A percentile compares a stretch with the other conserved stretches of the same genome.
phyloP scores from a whole-genome alignment of 2,113 vertebrate genomes.

The Heterotilapia buettikoferi region DNA sequence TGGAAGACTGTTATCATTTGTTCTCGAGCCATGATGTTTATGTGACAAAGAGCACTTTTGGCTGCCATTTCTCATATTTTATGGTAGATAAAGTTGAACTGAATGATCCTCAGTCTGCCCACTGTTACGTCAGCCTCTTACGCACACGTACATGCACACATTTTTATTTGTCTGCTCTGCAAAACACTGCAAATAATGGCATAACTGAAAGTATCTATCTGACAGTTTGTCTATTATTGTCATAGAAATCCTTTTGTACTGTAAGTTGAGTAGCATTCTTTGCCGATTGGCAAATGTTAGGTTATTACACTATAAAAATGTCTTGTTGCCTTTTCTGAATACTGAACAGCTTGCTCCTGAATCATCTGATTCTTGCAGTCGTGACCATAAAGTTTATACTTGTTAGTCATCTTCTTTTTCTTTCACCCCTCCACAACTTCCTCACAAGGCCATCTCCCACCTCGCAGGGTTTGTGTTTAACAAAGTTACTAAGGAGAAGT shows the following conservation, averaged over 20 bases:
- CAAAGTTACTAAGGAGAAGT: slow-evolving; percentile 15
- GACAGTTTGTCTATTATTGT: not conserved
- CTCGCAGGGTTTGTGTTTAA: slow-evolving; percentile 36
- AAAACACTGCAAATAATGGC: not conserved
- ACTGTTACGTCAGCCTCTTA: not conserved
- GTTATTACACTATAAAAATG: not conserved
- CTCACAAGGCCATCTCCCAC: slow-evolving; percentile 48
- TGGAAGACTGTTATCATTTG: not conserved
- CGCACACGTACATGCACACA: not conserved
- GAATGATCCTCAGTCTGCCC: not conserved
- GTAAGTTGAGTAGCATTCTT: not conserved
- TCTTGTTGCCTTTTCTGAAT: not conserved
- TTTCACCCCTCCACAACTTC: slow-evolving; percentile 32
- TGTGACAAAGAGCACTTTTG: not conserved
- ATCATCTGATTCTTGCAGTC: slow-evolving; percentile 37
- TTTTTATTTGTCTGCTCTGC: not conserved
- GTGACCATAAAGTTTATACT: slow-evolving; percentile 42
- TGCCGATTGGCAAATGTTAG: not conserved
- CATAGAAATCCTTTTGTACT: not conserved
- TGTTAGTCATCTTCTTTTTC: slow-evolving; percentile 50
- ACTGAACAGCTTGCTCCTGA: slow-evolving; percentile 17
- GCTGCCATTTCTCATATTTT: not conserved
- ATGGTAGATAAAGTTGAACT: not conserved
- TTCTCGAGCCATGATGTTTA: not conserved
- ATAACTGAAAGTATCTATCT: not conserved